phyloP scores from a whole-genome alignment of 2,888 invertebrate species.

The Melinopterus prodromus region DNA sequence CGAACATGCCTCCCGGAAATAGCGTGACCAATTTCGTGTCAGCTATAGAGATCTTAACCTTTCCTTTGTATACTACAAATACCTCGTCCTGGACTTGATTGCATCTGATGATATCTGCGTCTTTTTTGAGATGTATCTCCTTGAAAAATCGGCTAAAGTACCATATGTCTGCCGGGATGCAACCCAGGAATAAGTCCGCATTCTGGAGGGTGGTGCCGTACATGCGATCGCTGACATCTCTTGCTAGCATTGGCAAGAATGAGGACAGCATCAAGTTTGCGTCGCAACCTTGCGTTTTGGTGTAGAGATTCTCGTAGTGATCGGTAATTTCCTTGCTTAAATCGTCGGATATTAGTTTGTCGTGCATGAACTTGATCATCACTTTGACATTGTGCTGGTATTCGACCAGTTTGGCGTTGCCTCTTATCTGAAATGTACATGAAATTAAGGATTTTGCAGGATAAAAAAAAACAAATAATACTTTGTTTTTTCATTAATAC shows the following conservation, averaged over 20 bases:
- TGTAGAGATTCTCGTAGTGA: conserved; percentile 44
- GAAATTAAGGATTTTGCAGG: neutral
- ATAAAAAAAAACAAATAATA: no score
- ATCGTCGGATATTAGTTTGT: conserved; percentile 40
- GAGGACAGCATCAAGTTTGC: conserved; percentile 19
- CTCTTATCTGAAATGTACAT: conserved; percentile 39
- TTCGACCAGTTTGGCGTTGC: conserved; percentile 41
- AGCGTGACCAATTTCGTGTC: conserved; percentile 28
- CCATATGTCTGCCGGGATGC: conserved; percentile 15
- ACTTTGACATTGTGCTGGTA: conserved; percentile 41
- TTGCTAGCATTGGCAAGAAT: conserved; percentile 26
- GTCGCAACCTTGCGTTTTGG: conserved; percentile 39
- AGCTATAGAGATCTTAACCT: conserved; percentile 34
- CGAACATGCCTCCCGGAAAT: conserved; percentile 28
- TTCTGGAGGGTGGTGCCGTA: conserved; percentile 23
- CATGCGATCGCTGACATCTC: conserved; percentile 26
- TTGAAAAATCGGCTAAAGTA: conserved; percentile 23
- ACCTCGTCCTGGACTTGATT: conserved; percentile 46
- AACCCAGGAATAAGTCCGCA: conserved; percentile 30
- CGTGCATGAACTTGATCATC: conserved; percentile 42
- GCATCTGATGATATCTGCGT: conserved; percentile 45
- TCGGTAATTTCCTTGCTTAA: conserved; percentile 40
- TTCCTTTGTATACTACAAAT: conserved; percentile 43
- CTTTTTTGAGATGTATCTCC: conserved; percentile 40
- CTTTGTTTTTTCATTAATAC: no score